A percentile compares a stretch with the other conserved stretches of the same genome.
Conservation (phyloP, 2,797 vertebrate species). For the Lerista edwardsae region DNA sequence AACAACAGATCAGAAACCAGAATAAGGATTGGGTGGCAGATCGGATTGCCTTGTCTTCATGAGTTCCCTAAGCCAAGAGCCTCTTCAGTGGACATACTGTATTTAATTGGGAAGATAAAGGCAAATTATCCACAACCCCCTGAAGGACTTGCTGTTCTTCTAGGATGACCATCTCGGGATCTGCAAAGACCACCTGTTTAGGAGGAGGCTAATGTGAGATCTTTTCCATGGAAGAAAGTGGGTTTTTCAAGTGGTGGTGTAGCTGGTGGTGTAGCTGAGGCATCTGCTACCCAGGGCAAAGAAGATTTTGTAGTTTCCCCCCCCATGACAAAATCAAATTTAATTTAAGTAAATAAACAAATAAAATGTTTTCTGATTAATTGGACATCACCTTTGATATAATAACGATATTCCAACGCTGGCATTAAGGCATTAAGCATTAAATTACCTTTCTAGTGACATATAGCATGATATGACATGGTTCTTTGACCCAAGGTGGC, state of each 20-base stretch:
- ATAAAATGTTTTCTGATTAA: no score
- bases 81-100: neutral
- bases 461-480: no score
- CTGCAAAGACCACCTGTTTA: neutral
- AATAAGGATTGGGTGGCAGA: neutral
- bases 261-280: no score
- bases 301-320: no score
- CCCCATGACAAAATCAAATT: no score
- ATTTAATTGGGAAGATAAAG: neutral
- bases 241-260: neutral
- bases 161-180: neutral
- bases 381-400: no score
- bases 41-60: fast-evolving
- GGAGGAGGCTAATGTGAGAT: fast-evolving
- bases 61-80: neutral
- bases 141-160: neutral
- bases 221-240: neutral
- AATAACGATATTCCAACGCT: no score
- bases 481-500: no score
- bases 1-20: neutral
- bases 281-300: no score
- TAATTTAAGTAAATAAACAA: no score
- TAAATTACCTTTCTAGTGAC: no score
- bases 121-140: neutral
- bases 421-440: no score